These are phyloP conservation scores for Nephrotoma guestfalica DNA, from an alignment of 2,888 invertebrate species.

Conservation along the genomic window DNA sequence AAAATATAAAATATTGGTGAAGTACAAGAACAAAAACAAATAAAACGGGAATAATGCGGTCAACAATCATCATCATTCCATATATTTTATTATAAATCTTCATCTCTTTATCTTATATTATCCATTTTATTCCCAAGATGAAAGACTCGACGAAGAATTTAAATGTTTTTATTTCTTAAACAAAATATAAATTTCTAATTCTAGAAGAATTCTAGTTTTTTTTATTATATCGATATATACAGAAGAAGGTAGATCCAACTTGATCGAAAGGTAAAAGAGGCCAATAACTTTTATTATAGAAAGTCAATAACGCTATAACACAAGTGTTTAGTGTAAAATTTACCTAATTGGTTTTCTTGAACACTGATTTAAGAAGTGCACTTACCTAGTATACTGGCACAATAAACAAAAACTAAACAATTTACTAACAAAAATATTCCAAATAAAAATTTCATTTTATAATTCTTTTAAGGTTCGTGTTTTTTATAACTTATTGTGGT, in stretches of 20 bases:
- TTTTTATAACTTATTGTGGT: not conserved
- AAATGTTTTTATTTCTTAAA: not conserved
- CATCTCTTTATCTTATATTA: not conserved
- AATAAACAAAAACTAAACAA: not conserved
- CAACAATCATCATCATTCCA: not conserved
- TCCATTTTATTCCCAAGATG: not conserved
- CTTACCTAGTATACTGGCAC: constrained; percentile 2
- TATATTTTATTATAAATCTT: not conserved
- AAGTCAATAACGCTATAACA: not conserved
- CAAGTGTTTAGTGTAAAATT: not conserved
- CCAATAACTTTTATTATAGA: not conserved
- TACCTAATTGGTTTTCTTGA: not conserved
- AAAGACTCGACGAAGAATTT: not conserved
- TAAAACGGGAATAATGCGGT: not conserved
- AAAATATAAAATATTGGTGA: not conserved
- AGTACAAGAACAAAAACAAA: not conserved
- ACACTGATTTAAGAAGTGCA: not conserved
- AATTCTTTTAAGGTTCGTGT: not conserved
- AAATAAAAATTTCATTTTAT: not conserved
- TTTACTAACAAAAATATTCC: not conserved
- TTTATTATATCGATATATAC: not conserved
- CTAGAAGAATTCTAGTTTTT: not conserved
- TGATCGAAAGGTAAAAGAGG: not conserved
- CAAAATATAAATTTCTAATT: not conserved
- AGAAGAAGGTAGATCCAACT: not conserved